Base-by-base conservation (phyloP, 2,888 invertebrate species). In the Chymomyza procnemis region DNA sequence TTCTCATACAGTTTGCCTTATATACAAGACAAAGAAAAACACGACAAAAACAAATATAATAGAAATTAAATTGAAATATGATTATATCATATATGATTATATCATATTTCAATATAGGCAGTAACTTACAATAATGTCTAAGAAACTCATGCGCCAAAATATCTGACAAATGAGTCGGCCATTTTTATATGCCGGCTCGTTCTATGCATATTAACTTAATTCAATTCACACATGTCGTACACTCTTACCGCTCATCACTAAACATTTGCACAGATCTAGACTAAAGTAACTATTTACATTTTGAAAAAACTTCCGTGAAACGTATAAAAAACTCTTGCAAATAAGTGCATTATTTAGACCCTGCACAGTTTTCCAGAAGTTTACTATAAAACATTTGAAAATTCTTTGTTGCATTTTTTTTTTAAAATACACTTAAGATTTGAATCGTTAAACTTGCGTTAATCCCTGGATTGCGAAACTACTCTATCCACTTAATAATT, bases 1-100 rank as follows among this genome's bases (percentile, higher is more conserved):
- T 74, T 77, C 79, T 74, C 71, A 78, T 73, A 78, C 79, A 79
- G 81, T 84, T 84, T 86, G 83, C 83, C 83, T 84, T 84, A 84
- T 84, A 84, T 84, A 84, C 85, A 86, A 76, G 16, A 73, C 48
- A 60, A 64, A 66, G 56, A 61, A 59, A 61, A 57, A 66, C n/a
- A 61, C 12, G 57, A 21, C 54, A 74, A 56, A 61, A 19, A 5
- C 50, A 54, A 64, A 57, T 57, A 66, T 47, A 60, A 64, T 58
- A 22, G 46, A 69, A 55, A 64, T 26, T 52, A n/a, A 63, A 54
- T 70, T 30, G 54, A 52, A 50, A 61, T n/a, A 61, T 63, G 59
- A 71, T 69, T 64, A 52, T 34, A n/a, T n/a, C n/a, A n/a, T n/a
- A n/a, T n/a, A n/a, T n/a, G n/a, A n/a, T n/a, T n/a, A n/a, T n/a